Evolutionary conservation across 2,113 vertebrate genomes (phyloP), one percentile per base, ranked within the genome.

Genomic region (Erinaceus europaeus): DNA sequence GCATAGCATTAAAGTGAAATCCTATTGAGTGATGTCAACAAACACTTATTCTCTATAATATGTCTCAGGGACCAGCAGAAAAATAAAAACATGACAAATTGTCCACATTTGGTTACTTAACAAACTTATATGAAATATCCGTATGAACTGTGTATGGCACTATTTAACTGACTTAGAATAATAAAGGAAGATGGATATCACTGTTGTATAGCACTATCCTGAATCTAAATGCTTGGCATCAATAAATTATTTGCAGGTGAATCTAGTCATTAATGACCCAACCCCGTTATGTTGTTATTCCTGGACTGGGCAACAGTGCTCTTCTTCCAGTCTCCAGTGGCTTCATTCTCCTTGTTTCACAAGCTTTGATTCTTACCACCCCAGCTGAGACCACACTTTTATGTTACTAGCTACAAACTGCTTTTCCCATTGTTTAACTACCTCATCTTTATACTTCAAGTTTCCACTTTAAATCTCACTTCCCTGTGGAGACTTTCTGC

Each of bases 1-100:
- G 0, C 62, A 52, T 32, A 36, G 17, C 12, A 53, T 88, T 82
- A 83, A 83, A 85, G 57, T 64, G 23, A 9, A 55, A 78, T 72
- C 52, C 21, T 89, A 7, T 21, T 18, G 29, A 36, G 0, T 65
- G 59, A 84, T 77, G 44, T 76, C 21, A 84, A 59, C 4, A 84
- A 81, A 32, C 34, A 62, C 6, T 52, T 74, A 55, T 23, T 88
- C 6, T 53, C 65, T 32, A 20, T 14, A 59, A 9, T 81, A 23
- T 68, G 27, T 10, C 32, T 46, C 21, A 12, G 34, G 11, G 38
- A 81, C 84, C 36, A 17, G 83, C 65, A 46, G 72, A 10, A 79
- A 75, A 69, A 27, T 73, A 79, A 75, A 69, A 27, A 76, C 68
- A 83, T 83, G n/a, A 40, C 27, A 73, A 69, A n/a, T n/a, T n/a